Evolutionary conservation across 2,113 vertebrate species (phyloP), one percentile per base, ranked within the genome.

Genomic region (Sylvilagus bachmani): DNA sequence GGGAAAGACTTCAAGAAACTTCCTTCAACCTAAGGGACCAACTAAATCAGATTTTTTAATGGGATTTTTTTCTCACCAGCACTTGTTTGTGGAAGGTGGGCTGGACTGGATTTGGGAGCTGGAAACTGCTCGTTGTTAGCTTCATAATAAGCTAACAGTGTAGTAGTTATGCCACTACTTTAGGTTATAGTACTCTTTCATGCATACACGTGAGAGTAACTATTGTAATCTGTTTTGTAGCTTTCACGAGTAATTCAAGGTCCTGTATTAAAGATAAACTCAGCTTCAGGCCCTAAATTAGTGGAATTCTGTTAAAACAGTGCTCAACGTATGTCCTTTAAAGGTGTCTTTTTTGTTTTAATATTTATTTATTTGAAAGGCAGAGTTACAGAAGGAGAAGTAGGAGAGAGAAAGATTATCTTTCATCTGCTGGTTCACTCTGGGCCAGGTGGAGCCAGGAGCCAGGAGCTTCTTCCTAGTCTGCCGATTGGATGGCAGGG

Each of bases 211-310:
- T 90, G 86, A 85, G 51, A 21, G 21, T 94, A 64, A 64, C 53
- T 22, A 17, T 77, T n/a, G 81, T 84, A 73, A 29, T 85, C 80
- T 88, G 61, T 86, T 70, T 92, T 91, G 49, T 75, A 66, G 58
- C 89, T 3, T 86, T 88, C 25, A 55, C 94, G 89, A 90, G 75
- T 89, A 91, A 90, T 90, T 33, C 29, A 94, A 83, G 64, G 92
- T 70, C n/a, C 14, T 33, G 33, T 89, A 44, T 51, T 87, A 85
- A 94, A 94, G 79, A 75, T 94, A 92, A 77, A 90, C 75, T 89
- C 58, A 90, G n/a, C 21, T 70, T 85, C 90, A 71, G 19, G 66
- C 73, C 92, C 31, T 88, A 78, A 70, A 89, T 95, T 92, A 82
- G n/a, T 87, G 16, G 10, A 84, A 0, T 86, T 90, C 44, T 90